Evolutionary conservation across 2,113 vertebrate species (phyloP).

Genomic region (Lagopus muta): DNA sequence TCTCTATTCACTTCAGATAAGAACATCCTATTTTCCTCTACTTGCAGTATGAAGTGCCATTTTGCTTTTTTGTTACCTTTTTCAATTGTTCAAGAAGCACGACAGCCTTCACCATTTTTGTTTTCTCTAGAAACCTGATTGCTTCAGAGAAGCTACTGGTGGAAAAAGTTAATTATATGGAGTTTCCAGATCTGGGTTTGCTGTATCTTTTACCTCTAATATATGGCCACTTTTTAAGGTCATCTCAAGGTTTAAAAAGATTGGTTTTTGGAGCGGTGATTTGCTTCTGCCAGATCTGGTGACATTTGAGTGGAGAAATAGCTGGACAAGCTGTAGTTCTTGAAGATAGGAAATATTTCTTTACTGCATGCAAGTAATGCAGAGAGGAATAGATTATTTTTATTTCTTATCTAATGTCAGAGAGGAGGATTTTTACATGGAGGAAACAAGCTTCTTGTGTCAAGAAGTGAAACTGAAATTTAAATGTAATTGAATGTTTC

Average conservation of each 20-base stretch:
- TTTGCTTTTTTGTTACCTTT: neutral
- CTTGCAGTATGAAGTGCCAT: neutral
- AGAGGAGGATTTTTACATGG: neutral
- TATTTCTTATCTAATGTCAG: neutral
- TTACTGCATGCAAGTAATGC: neutral
- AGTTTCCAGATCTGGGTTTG: neutral
- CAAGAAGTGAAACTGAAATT: neutral
- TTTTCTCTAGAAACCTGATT: neutral
- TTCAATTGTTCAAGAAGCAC: neutral
- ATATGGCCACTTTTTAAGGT: neutral
- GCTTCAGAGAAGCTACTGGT: neutral
- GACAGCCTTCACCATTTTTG: neutral
- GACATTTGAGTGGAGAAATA: neutral
- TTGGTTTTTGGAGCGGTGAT: neutral
- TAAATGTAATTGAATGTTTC: neutral
- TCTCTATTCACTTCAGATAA: neutral
- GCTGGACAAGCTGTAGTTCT: neutral
- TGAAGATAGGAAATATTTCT: neutral
- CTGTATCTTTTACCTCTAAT: neutral
- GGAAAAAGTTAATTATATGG: neutral
- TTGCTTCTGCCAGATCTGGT: neutral
- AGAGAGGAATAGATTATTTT: neutral
- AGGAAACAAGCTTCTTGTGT: neutral
- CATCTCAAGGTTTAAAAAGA: neutral
- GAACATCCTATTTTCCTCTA: neutral